phyloP scores from a whole-genome alignment of 2,113 vertebrate genomes.

The Loxodonta africana region DNA sequence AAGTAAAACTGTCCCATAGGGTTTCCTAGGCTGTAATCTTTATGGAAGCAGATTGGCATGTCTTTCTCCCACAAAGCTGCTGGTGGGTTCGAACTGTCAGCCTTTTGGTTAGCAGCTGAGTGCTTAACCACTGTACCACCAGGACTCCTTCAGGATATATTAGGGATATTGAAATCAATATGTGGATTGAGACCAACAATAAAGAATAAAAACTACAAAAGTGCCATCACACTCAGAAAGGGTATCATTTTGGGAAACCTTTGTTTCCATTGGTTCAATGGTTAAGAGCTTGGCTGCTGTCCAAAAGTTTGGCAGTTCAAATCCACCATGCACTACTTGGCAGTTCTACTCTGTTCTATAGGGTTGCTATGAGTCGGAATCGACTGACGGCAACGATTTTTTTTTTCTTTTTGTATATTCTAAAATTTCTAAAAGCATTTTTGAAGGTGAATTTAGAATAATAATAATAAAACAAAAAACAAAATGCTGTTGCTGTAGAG shows the following conservation, averaged over 20 bases:
- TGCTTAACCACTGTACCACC: not conserved
- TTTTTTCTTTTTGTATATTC: not conserved
- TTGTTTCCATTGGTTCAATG: not conserved
- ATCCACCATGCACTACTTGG: too few species aligned
- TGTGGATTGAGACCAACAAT: not conserved
- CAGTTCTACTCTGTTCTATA: too few species aligned
- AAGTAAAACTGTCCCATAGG: not conserved
- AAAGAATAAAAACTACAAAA: constrained; percentile 25
- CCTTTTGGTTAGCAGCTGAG: not conserved
- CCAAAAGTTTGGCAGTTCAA: too few species aligned
- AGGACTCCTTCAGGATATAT: not conserved
- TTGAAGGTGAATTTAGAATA: not conserved
- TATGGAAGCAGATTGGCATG: not conserved
- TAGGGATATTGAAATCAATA: not conserved
- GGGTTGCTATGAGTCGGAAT: too few species aligned
- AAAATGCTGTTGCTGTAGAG: too few species aligned
- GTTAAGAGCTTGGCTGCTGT: too few species aligned
- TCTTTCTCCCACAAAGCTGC: not conserved
- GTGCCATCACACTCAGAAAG: not conserved
- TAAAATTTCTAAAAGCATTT: not conserved
- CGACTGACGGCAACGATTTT: too few species aligned
- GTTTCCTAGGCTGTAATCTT: not conserved
- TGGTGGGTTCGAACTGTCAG: not conserved
- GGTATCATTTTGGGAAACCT: not conserved
- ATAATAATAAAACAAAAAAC: not conserved